These are phyloP conservation scores for Sthenelais limicola DNA, from an alignment of 2,888 invertebrate species.

Conservation along the genomic window DNA sequence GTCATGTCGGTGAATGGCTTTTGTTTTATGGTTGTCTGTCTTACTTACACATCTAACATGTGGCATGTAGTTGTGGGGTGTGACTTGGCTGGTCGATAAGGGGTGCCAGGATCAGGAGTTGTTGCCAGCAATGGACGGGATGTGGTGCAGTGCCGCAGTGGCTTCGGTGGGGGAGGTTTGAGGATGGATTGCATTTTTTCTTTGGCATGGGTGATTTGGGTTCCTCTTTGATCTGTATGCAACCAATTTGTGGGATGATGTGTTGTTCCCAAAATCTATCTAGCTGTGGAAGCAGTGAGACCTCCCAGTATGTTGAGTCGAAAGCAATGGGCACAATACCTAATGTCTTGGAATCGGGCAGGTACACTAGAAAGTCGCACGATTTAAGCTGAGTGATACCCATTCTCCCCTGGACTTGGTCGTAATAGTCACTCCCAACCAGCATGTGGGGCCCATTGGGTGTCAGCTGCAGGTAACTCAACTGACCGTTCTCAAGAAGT, in stretches of 20 bases:
- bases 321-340: slow-evolving; percentile 3
- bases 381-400: slow-evolving; percentile 16
- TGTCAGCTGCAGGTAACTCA: no score
- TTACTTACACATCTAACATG: not conserved
- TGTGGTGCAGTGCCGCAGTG: no score
- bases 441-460: no score
- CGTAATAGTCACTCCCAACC: slow-evolving; percentile 40
- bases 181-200: no score
- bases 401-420: slow-evolving; percentile 36
- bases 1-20: not conserved
- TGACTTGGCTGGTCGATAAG: not conserved
- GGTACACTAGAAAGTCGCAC: slow-evolving; percentile 41
- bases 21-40: no score
- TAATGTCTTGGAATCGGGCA: slow-evolving; percentile 8
- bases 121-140: no score
- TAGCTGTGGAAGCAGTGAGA: not conserved
- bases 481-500: no score
- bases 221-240: no score
- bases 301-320: not conserved
- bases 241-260: not conserved
- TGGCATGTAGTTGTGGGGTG: not conserved
- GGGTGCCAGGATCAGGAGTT: no score
- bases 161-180: no score
- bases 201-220: no score
- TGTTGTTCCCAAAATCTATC: not conserved